Evolutionary conservation across 2,797 vertebrate genomes (phyloP).

Genomic region (Numenius phaeopus): DNA sequence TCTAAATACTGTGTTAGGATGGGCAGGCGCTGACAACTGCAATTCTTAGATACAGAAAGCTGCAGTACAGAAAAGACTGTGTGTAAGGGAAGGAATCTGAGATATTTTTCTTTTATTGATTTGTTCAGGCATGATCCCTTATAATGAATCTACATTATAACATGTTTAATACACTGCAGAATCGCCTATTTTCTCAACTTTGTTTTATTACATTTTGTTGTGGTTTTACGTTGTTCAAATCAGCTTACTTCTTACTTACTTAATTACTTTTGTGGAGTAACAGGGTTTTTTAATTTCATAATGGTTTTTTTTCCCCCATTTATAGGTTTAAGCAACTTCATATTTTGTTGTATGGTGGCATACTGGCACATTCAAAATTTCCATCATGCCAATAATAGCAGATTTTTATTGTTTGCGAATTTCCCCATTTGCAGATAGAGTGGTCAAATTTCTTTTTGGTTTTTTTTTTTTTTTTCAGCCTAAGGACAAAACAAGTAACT

Average conservation of each 20-base stretch:
- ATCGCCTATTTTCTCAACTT: neutral
- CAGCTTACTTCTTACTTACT: too few species aligned
- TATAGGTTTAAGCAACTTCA: neutral
- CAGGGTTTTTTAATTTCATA: neutral
- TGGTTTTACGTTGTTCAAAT: neutral
- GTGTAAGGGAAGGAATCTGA: neutral
- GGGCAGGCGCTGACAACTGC: neutral
- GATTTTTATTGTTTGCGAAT: neutral
- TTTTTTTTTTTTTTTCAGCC: neutral
- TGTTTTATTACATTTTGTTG: neutral
- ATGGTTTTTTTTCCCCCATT: neutral
- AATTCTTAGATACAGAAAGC: neutral
- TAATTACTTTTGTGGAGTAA: neutral
- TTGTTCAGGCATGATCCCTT: neutral
- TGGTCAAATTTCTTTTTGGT: neutral
- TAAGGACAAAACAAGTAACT: neutral
- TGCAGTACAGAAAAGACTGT: neutral
- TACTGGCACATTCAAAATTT: neutral
- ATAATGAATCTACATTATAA: neutral
- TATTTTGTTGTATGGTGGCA: neutral
- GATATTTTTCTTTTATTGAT: neutral
- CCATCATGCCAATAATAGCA: neutral
- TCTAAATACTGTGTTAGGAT: neutral
- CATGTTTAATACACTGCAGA: neutral
- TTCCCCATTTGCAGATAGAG: neutral